These are phyloP conservation scores for Isoperla grammatica DNA, from an alignment of 2,888 invertebrate species.

Conservation along the genomic window DNA sequence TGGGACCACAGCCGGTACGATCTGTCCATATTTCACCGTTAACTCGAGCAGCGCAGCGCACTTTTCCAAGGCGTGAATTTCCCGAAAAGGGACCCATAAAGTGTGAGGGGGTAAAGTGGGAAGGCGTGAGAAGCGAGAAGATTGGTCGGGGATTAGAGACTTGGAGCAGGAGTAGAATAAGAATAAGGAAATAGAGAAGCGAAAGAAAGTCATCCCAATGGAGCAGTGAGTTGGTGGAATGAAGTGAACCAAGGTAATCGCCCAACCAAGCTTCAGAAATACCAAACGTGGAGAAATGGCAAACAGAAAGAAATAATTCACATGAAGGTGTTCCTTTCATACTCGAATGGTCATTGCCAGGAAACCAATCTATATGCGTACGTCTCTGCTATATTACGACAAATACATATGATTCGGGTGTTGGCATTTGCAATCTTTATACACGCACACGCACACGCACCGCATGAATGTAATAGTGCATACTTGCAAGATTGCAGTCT, in stretches of 20 bases:
- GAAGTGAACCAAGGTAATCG: conserved; percentile 1
- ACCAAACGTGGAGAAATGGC: conserved; percentile 8
- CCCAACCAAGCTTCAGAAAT: too few species aligned
- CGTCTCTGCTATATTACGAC: too few species aligned
- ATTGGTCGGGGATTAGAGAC: conserved; percentile 29
- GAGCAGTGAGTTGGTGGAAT: not conserved
- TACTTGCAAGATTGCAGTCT: too few species aligned
- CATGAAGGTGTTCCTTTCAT: not conserved
- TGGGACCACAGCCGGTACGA: not conserved
- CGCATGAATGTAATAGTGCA: too few species aligned
- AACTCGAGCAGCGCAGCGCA: not conserved
- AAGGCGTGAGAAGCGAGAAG: conserved; percentile 17
- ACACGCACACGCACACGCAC: too few species aligned
- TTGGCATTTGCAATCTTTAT: too few species aligned
- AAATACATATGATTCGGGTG: too few species aligned
- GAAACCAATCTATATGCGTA: conserved; percentile 1
- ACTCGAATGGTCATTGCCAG: not conserved
- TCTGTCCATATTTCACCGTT: conserved; percentile 11
- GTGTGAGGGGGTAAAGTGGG: not conserved
- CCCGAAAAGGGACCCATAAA: conserved; percentile 11
- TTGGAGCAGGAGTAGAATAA: conserved; percentile 26
- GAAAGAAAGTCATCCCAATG: conserved; percentile 14
- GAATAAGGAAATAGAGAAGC: conserved; percentile 17
- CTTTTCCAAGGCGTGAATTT: conserved; percentile 4
- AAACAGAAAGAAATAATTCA: conserved; percentile 10